Conservation (phyloP, 2,888 invertebrate species). For the Tanypteryx hageni region DNA sequence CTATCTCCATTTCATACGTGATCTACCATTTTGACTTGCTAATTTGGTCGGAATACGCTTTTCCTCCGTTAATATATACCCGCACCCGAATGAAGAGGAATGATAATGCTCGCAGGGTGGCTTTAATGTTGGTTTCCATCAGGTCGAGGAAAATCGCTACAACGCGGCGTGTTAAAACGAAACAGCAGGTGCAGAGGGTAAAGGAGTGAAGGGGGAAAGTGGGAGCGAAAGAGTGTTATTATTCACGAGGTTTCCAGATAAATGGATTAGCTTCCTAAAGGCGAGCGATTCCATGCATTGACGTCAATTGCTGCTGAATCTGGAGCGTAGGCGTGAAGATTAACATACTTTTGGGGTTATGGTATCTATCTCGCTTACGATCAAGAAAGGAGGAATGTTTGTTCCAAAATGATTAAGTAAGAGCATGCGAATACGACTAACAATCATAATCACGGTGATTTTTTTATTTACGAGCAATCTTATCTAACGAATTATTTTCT, state of each 20-base stretch:
- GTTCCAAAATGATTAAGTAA: background rate
- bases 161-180: constrained; percentile 27
- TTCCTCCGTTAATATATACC: background rate
- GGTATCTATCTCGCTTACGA: background rate
- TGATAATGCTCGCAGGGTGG: constrained; percentile 31
- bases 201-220: background rate
- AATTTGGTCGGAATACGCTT: constrained; percentile 36
- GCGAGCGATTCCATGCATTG: constrained; percentile 4
- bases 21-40: constrained; percentile 58
- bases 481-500: no score
- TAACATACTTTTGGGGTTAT: constrained; percentile 4
- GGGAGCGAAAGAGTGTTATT: background rate
- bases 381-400: background rate
- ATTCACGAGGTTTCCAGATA: constrained; percentile 31
- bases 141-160: constrained; percentile 41
- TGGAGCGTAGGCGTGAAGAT: constrained; percentile 14
- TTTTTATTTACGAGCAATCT: background rate
- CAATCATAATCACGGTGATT: background rate
- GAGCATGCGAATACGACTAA: background rate
- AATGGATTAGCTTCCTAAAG: constrained; percentile 51
- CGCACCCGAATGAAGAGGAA: constrained; percentile 14
- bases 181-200: constrained; percentile 12
- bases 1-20: constrained; percentile 54
- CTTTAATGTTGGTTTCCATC: constrained; percentile 45
- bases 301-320: background rate